phyloP scores from a whole-genome alignment of 2,888 invertebrate genomes.

The Cantharis lateralis region DNA sequence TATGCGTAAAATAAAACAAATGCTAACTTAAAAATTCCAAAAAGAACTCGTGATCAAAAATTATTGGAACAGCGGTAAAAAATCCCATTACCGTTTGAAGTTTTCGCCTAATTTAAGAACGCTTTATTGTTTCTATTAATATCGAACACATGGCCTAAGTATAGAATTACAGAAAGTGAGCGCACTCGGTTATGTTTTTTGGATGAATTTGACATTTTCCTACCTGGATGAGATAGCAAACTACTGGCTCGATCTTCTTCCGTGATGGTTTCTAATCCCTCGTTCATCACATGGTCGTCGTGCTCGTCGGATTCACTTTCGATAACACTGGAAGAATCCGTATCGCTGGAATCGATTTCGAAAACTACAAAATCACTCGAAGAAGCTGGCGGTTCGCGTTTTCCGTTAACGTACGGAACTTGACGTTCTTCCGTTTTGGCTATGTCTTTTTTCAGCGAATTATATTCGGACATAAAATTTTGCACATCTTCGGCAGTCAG shows the following conservation, averaged over 20 bases:
- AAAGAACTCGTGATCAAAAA: no score
- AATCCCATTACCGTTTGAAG: not conserved
- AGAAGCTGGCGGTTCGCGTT: constrained; percentile 30
- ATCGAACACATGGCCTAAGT: not conserved
- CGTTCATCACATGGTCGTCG: constrained; percentile 46
- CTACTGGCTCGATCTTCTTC: constrained; percentile 52
- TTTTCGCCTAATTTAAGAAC: not conserved
- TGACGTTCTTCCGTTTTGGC: constrained; percentile 45
- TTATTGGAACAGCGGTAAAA: no score
- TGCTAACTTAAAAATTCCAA: no score
- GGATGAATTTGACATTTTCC: not conserved
- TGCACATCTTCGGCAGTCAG: constrained; percentile 52
- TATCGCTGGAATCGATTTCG: constrained; percentile 33
- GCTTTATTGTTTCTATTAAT: not conserved
- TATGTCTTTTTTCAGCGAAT: constrained; percentile 36
- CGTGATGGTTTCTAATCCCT: constrained; percentile 53
- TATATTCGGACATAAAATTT: constrained; percentile 43
- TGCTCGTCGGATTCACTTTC: constrained; percentile 43
- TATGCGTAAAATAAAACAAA: no score
- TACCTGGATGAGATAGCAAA: constrained; percentile 38
- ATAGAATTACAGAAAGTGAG: not conserved
- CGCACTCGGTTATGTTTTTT: not conserved
- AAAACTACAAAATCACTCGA: constrained; percentile 32
- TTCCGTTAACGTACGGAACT: constrained; percentile 42
- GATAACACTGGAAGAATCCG: constrained; percentile 35